Evolutionary conservation across 2,888 invertebrate genomes (phyloP).

Genomic region (Apodemia zela): DNA sequence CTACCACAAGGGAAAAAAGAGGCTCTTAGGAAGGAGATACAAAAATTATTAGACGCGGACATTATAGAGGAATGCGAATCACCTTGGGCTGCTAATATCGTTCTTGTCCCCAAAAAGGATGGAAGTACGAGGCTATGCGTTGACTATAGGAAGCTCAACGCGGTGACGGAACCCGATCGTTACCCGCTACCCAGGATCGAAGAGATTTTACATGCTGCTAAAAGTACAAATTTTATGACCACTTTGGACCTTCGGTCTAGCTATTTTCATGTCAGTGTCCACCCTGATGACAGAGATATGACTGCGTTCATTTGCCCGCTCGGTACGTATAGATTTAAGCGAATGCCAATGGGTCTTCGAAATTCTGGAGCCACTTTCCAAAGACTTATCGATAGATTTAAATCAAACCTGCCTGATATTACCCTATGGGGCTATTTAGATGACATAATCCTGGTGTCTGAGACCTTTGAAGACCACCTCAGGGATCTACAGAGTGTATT

Average conservation of each 20-base stretch:
- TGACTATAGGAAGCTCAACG: constrained; percentile 40
- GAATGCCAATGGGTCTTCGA: constrained; percentile 33
- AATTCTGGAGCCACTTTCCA: constrained; percentile 36
- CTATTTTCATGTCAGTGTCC: constrained; percentile 34
- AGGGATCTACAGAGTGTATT: constrained; percentile 37
- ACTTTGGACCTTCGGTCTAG: constrained; percentile 33
- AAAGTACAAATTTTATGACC: constrained; percentile 32
- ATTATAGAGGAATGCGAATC: constrained; percentile 35
- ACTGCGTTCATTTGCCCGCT: constrained; percentile 32
- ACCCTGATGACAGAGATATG: constrained; percentile 29
- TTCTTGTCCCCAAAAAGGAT: constrained; percentile 38
- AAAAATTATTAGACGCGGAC: constrained; percentile 37
- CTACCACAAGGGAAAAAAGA: constrained; percentile 33
- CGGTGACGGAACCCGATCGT: constrained; percentile 37
- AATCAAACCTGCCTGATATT: constrained; percentile 24
- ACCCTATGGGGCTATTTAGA: constrained; percentile 31
- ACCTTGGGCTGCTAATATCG: constrained; percentile 38
- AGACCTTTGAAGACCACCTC: constrained; percentile 34
- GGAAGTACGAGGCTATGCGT: constrained; percentile 36
- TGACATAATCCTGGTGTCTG: constrained; percentile 38
- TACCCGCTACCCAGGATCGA: constrained; percentile 36
- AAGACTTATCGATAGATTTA: constrained; percentile 33
- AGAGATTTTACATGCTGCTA: constrained; percentile 29
- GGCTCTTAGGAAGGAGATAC: constrained; percentile 30
- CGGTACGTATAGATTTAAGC: constrained; percentile 32